These are phyloP conservation scores for Epinotia brunnichana DNA, from an alignment of 2,888 invertebrate genomes.

Conservation along the genomic window DNA sequence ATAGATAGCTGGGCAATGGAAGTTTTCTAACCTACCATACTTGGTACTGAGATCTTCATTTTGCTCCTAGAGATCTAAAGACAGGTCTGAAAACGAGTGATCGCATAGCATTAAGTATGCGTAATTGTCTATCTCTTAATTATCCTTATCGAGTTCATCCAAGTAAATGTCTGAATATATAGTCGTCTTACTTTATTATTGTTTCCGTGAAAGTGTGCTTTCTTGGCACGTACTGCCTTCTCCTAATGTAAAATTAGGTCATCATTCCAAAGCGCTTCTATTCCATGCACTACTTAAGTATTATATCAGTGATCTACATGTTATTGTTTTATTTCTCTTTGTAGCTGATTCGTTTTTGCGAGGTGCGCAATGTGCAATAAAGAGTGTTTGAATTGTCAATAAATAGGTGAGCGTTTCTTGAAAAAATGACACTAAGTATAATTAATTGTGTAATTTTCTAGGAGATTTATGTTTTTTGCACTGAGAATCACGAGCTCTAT, in stretches of 20 bases:
- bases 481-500: too few species aligned
- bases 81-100: constrained; percentile 12
- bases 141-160: neutral
- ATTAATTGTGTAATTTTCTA: too few species aligned
- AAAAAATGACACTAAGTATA: too few species aligned
- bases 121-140: neutral
- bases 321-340: too few species aligned
- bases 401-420: too few species aligned
- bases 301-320: neutral
- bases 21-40: constrained; percentile 44
- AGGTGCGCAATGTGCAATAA: too few species aligned
- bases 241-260: neutral
- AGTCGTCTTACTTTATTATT: neutral
- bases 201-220: neutral
- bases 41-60: constrained; percentile 28
- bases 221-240: neutral
- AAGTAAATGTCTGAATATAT: neutral
- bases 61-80: constrained; percentile 13
- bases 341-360: too few species aligned
- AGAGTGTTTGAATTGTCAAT: too few species aligned
- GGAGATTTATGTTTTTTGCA: too few species aligned
- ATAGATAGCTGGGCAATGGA: constrained; percentile 42
- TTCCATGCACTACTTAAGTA: neutral
- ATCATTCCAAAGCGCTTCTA: neutral
- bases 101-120: neutral